These are phyloP conservation scores for Agapostemon virescens DNA, from an alignment of 2,888 invertebrate species.

Conservation along the genomic window DNA sequence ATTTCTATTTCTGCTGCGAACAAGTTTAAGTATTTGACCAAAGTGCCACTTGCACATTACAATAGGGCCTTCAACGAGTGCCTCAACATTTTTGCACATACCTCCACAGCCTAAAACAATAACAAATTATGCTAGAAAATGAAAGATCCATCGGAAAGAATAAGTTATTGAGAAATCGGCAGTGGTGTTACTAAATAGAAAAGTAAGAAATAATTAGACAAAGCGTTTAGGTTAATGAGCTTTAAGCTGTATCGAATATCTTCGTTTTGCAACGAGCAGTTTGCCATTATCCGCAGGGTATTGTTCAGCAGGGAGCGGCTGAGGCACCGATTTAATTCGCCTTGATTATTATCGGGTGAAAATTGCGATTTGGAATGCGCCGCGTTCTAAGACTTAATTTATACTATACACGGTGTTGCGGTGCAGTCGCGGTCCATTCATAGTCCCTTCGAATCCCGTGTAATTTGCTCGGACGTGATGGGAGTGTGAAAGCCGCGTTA, in stretches of 20 bases:
- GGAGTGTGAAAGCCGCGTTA: slow-evolving; percentile 43
- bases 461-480: slow-evolving; percentile 42
- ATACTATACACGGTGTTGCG: slow-evolving; percentile 31
- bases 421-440: slow-evolving; percentile 38
- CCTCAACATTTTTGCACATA: no score
- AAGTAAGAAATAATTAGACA: not conserved
- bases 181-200: no score
- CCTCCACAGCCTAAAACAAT: no score
- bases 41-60: no score
- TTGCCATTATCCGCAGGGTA: not conserved
- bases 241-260: not conserved
- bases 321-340: not conserved
- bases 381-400: slow-evolving; percentile 37
- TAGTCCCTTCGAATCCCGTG: slow-evolving; percentile 36
- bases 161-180: no score
- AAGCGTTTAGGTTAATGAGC: not conserved
- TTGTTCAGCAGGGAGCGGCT: not conserved
- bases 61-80: no score
- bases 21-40: no score
- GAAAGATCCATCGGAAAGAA: no score
- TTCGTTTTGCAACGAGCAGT: not conserved
- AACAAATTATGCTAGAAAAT: no score
- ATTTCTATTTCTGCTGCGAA: no score
- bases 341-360: slow-evolving; percentile 14
- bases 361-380: slow-evolving; percentile 25